Conservation (phyloP, 2,888 invertebrate species). For the Megalurothrips usitatus region DNA sequence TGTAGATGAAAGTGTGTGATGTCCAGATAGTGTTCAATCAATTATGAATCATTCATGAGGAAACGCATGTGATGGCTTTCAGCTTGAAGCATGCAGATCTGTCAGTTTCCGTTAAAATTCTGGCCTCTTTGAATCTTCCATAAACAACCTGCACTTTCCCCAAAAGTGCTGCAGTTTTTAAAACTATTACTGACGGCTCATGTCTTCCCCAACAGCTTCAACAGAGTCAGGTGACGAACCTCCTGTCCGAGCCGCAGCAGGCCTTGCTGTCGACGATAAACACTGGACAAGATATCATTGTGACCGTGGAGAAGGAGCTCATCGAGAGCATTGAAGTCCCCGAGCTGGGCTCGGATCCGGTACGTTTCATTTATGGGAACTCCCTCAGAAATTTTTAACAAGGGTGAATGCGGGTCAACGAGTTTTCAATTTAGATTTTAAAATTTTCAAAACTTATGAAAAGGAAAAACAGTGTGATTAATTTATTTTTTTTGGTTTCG, state of each 20-base stretch:
- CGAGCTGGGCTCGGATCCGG: conserved; percentile 73
- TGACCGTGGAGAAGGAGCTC: conserved; percentile 77
- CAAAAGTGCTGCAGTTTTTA: conserved; percentile 40
- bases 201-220: conserved; percentile 57
- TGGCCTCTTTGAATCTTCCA: too few relatives aligned
- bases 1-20: not conserved
- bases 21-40: too few relatives aligned
- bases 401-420: not conserved
- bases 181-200: conserved; percentile 36
- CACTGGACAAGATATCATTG: conserved; percentile 81
- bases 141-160: not conserved
- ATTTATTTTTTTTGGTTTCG: not conserved
- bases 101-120: too few relatives aligned
- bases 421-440: too few relatives aligned
- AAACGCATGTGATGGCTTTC: not conserved
- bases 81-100: not conserved
- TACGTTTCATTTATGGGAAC: conserved; percentile 39
- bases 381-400: too few relatives aligned
- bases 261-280: conserved; percentile 88
- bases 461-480: not conserved
- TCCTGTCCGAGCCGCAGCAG: conserved; percentile 85
- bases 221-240: conserved; percentile 78
- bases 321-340: conserved; percentile 60
- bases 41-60: not conserved
- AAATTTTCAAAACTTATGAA: not conserved